A percentile compares a stretch with the other conserved stretches of the same genome.
Conservation (phyloP, 2,888 invertebrate genomes). For the Drosophila yooni region DNA sequence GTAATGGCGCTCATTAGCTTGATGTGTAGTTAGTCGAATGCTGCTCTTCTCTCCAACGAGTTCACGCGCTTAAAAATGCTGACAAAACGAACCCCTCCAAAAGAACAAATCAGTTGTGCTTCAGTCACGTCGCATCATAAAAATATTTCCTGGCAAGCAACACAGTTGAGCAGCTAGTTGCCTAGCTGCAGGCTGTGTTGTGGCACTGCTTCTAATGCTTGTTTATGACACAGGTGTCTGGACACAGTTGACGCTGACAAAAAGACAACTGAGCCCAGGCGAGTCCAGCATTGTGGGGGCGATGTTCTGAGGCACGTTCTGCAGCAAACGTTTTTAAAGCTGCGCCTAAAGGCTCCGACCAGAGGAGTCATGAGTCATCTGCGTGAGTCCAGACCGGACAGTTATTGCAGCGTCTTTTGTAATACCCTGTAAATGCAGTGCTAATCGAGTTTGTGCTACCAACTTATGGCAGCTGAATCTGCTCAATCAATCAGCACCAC, state of each 20-base stretch:
- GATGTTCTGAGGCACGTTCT: slow-evolving; percentile 36
- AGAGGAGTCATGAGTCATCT: slow-evolving; percentile 49
- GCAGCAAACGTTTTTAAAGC: slow-evolving; percentile 39
- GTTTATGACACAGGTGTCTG: slow-evolving; percentile 63
- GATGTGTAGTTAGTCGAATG: slow-evolving; percentile 33
- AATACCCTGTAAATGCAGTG: not conserved
- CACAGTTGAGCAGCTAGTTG: slow-evolving; percentile 9
- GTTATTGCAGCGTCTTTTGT: slow-evolving; percentile 18
- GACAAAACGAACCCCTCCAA: slow-evolving; percentile 18
- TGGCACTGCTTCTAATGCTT: slow-evolving; percentile 46
- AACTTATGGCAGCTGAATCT: too few species aligned
- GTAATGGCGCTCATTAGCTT: slow-evolving; percentile 59
- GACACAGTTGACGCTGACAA: slow-evolving; percentile 5
- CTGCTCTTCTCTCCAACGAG: slow-evolving; percentile 6
- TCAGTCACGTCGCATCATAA: slow-evolving; percentile 69
- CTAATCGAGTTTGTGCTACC: not conserved
- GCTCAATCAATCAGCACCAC: not conserved
- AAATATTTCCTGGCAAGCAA: slow-evolving; percentile 48
- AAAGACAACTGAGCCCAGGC: not conserved
- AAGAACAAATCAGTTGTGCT: slow-evolving; percentile 4
- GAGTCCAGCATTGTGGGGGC: slow-evolving; percentile 16
- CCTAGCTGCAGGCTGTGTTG: slow-evolving; percentile 7
- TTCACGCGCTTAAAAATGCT: slow-evolving; percentile 25
- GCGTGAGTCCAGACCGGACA: slow-evolving; percentile 13
- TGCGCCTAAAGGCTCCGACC: slow-evolving; percentile 52